These are phyloP conservation scores for Zenarchopterus dispar DNA, from an alignment of 2,797 vertebrate genomes.

Conservation along the genomic window DNA sequence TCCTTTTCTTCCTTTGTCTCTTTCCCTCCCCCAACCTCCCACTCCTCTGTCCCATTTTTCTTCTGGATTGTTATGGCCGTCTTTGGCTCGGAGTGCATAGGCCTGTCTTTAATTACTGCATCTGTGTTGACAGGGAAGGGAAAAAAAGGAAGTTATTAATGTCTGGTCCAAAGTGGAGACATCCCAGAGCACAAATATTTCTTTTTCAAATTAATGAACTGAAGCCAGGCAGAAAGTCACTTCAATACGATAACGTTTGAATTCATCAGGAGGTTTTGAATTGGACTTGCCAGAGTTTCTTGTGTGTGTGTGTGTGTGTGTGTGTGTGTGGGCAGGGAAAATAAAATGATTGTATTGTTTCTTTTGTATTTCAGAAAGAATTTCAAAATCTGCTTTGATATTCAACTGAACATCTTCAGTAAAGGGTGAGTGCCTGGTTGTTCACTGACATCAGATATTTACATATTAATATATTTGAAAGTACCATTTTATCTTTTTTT, in stretches of 20 bases:
- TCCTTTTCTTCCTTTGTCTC: constrained; percentile 19
- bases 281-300: background rate
- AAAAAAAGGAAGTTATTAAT: constrained; percentile 58
- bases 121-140: constrained; percentile 54
- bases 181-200: constrained; percentile 51
- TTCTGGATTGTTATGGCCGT: constrained; percentile 39
- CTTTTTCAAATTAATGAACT: constrained; percentile 11
- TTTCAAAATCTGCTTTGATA: too few relatives aligned
- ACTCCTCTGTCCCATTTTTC: constrained; percentile 42
- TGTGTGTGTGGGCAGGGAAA: too few relatives aligned
- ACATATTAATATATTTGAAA: too few relatives aligned
- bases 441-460: too few relatives aligned
- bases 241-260: background rate
- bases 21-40: constrained; percentile 16
- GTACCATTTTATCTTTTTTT: too few relatives aligned
- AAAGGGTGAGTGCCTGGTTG: too few relatives aligned
- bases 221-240: constrained; percentile 4
- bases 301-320: background rate
- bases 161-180: constrained; percentile 56
- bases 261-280: background rate
- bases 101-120: constrained; percentile 61
- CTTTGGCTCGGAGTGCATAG: constrained; percentile 29
- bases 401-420: too few relatives aligned
- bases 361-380: too few relatives aligned
- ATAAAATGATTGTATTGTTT: too few relatives aligned